A percentile compares a stretch with the other conserved stretches of the same genome.
These are phyloP conservation scores for Isaurus tuberculatus DNA, from an alignment of 92 coral and sea anemone genomes.

Conservation along the genomic window DNA sequence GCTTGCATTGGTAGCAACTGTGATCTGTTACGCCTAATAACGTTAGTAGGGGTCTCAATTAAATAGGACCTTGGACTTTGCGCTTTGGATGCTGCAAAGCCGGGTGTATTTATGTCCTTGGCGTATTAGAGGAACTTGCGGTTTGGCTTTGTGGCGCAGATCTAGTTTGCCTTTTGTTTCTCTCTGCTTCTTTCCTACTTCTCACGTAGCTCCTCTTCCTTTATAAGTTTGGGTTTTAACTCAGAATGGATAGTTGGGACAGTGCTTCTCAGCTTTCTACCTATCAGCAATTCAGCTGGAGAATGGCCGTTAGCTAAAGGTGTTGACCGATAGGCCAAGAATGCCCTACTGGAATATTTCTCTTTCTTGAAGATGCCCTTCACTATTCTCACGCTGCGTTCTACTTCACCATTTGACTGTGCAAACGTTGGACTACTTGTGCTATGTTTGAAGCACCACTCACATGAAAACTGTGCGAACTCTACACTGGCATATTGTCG, in stretches of 20 bases:
- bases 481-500: slow-evolving; percentile 53
- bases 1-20: background rate
- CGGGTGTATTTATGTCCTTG: background rate
- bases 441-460: slow-evolving; percentile 60
- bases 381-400: slow-evolving; percentile 61
- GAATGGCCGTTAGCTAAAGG: slow-evolving; percentile 59
- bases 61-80: background rate
- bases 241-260: slow-evolving; percentile 44
- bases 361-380: slow-evolving; percentile 59
- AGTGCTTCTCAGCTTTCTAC: slow-evolving; percentile 57
- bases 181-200: slow-evolving; percentile 7
- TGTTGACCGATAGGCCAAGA: slow-evolving; percentile 62
- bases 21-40: slow-evolving; percentile 2
- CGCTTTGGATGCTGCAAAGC: slow-evolving; percentile 1
- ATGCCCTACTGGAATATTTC: slow-evolving; percentile 58
- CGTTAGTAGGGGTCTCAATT: slow-evolving; percentile 3
- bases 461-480: slow-evolving; percentile 43
- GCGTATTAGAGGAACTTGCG: background rate
- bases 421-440: slow-evolving; percentile 62
- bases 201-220: slow-evolving; percentile 12
- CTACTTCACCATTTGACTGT: slow-evolving; percentile 65
- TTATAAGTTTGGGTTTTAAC: slow-evolving; percentile 16
- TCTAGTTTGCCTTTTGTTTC: slow-evolving; percentile 7
- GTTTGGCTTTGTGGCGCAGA: background rate
- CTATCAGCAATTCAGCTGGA: slow-evolving; percentile 61